Evolutionary conservation across 2,797 vertebrate species (phyloP).

Genomic region (Eleutherodactylus coqui): DNA sequence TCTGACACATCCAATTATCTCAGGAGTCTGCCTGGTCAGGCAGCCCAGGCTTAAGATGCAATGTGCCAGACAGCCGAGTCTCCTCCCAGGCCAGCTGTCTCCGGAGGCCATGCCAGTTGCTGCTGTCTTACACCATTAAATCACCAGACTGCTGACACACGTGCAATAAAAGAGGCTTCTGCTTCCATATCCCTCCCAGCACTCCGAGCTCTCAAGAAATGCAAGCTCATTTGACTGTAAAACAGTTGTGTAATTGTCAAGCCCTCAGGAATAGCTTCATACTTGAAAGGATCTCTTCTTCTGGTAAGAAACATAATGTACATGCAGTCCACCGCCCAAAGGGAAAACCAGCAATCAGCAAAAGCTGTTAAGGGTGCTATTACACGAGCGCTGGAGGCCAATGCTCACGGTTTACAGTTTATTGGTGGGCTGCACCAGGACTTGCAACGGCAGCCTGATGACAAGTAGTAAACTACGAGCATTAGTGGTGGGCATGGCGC

Average conservation of each 20-base stretch:
- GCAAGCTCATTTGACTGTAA: conserved; percentile 15
- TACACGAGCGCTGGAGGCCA: no score
- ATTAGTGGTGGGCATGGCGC: no score
- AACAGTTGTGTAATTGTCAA: conserved; percentile 46
- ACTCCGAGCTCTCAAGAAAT: conserved; percentile 2
- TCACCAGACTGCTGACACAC: conserved; percentile 43
- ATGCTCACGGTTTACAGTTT: no score
- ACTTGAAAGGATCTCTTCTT: conserved; percentile 6
- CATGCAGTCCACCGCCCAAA: neutral
- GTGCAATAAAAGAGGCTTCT: neutral
- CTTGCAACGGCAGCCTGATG: no score
- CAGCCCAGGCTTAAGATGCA: conserved; percentile 63
- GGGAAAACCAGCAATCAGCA: neutral
- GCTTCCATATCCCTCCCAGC: conserved; percentile 44
- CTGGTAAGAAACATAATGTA: neutral
- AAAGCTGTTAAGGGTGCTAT: neutral
- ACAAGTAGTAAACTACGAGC: no score
- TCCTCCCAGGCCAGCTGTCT: conserved; percentile 61
- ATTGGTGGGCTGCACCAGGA: no score
- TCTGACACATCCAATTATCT: conserved; percentile 63
- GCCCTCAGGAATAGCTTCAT: conserved; percentile 25
- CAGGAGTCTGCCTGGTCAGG: conserved; percentile 64
- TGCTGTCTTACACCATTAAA: conserved; percentile 40
- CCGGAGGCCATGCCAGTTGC: conserved; percentile 47
- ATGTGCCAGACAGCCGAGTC: conserved; percentile 55